Evolutionary conservation across 2,113 vertebrate species (phyloP), one percentile per base, ranked within the genome.

Genomic region (Acrocephalus arundinaceus): DNA sequence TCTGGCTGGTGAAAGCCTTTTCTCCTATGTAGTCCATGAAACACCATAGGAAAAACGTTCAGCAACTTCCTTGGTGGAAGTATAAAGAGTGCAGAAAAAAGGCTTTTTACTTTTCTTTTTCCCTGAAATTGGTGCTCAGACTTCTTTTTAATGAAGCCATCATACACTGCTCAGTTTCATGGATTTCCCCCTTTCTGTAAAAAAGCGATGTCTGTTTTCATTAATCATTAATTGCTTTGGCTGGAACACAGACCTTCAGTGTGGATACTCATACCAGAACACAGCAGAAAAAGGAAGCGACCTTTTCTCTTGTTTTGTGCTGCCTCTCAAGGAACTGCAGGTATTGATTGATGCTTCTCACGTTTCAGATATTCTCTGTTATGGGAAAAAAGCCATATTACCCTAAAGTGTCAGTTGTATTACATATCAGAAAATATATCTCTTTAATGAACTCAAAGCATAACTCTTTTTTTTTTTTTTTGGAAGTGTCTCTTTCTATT

Each of bases 181-280:
- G 15, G 16, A 15, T 13, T 85, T 10, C 25, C 6, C 4, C 1
- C 4, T 79, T 82, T 72, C 43, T 71, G 35, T 70, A 54, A 73
- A 74, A 16, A 61, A 80, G 11, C 15, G 65, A 2, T 51, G 16
- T 66, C 63, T 88, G 17, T 46, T 92, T 81, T 90, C 76, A 90
- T 96, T 91, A 95, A 90, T 93, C 66, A 78, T 96, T 87, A 79
- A 88, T 92, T 85, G 10, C n/a, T 27, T 72, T 90, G 33, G 12
- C 67, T 89, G 83, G 52, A 88, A 46, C 43, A 33, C 39, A 43
- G 41, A 17, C 13, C 58, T 89, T 89, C 54, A 45, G 19, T 61
- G 58, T 37, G 94, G 96, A 49, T 33, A 55, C 7, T 81, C 24
- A 20, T 13, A 59, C 46, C 25, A 39, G 70, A 74, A 57, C 27